phyloP scores from a whole-genome alignment of 2,797 vertebrate species.

The Pseudochromis fuscus region DNA sequence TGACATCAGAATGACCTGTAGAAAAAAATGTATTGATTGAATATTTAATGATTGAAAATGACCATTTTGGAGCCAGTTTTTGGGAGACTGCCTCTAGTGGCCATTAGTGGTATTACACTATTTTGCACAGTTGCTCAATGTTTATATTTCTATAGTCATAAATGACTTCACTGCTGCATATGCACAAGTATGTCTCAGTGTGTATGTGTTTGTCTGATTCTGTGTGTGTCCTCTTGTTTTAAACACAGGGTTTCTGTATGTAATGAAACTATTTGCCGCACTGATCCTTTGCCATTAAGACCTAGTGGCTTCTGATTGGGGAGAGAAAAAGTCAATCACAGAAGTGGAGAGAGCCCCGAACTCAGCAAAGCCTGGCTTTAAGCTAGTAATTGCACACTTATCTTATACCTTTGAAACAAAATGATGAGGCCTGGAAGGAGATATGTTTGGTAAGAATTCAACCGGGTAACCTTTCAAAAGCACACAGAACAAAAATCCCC shows the following conservation, averaged over 20 bases:
- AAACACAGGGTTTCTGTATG: slow-evolving; percentile 58
- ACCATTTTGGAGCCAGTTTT: too few relatives aligned
- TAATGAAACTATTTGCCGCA: slow-evolving; percentile 77
- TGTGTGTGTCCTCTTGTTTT: slow-evolving; percentile 26
- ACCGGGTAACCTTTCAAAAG: slow-evolving; percentile 47
- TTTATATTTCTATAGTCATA: slow-evolving; percentile 44
- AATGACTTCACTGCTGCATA: slow-evolving; percentile 7
- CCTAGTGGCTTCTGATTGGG: slow-evolving; percentile 73
- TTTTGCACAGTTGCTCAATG: slow-evolving; percentile 26
- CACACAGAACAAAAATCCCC: slow-evolving; percentile 20
- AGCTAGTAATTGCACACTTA: slow-evolving; percentile 63
- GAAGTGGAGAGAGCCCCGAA: slow-evolving; percentile 62
- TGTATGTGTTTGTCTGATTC: slow-evolving; percentile 31
- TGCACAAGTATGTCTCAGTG: slow-evolving; percentile 19
- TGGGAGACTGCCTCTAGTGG: too few relatives aligned
- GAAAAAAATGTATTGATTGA: too few relatives aligned
- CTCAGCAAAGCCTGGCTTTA: slow-evolving; percentile 73
- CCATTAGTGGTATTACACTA: too few relatives aligned
- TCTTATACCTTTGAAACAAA: slow-evolving; percentile 68
- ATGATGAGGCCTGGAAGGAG: slow-evolving; percentile 62
- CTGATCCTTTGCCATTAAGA: slow-evolving; percentile 76
- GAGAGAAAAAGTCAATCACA: slow-evolving; percentile 78
- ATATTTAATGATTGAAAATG: too few relatives aligned
- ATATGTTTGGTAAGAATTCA: slow-evolving; percentile 64
- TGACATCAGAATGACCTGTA: too few relatives aligned